These are phyloP conservation scores for Acomys russatus DNA, from an alignment of 2,797 vertebrate genomes.

Conservation along the genomic window DNA sequence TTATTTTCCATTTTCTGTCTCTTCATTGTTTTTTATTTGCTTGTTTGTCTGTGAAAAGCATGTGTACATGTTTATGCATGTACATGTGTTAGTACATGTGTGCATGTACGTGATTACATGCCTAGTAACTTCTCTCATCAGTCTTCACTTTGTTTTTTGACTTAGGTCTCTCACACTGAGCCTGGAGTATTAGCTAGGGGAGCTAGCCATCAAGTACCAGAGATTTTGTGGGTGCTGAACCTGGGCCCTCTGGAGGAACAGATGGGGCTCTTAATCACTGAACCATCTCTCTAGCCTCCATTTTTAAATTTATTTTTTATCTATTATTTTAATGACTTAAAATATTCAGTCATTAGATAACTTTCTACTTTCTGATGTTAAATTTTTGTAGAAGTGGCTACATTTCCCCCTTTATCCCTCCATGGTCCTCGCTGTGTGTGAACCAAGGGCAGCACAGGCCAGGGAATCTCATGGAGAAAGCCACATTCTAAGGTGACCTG, in stretches of 20 bases:
- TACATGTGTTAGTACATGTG: not conserved
- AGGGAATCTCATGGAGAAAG: not conserved
- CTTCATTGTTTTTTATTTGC: not conserved
- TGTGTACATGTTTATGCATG: not conserved
- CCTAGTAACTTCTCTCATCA: not conserved
- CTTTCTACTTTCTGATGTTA: not conserved
- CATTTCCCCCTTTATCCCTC: not conserved
- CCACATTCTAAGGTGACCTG: not conserved
- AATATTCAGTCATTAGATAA: not conserved
- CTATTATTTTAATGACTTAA: not conserved
- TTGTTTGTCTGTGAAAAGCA: not conserved
- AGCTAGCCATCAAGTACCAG: not conserved
- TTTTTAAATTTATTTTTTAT: not conserved
- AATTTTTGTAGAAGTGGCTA: not conserved
- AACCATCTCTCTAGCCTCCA: not conserved
- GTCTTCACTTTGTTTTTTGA: not conserved
- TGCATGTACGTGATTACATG: not conserved
- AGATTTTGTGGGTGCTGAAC: not conserved
- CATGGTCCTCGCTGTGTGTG: not conserved
- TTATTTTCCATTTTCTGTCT: not conserved
- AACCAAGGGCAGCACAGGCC: fast-evolving
- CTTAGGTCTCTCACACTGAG: not conserved
- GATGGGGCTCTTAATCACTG: not conserved
- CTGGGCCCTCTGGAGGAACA: not conserved
- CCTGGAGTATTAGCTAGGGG: not conserved